Percentiles rank a stretch among this genome's conserved stretches.
Evolutionary conservation across 2,797 vertebrate species (phyloP).

Genomic region (Tauraco hartlaubi): DNA sequence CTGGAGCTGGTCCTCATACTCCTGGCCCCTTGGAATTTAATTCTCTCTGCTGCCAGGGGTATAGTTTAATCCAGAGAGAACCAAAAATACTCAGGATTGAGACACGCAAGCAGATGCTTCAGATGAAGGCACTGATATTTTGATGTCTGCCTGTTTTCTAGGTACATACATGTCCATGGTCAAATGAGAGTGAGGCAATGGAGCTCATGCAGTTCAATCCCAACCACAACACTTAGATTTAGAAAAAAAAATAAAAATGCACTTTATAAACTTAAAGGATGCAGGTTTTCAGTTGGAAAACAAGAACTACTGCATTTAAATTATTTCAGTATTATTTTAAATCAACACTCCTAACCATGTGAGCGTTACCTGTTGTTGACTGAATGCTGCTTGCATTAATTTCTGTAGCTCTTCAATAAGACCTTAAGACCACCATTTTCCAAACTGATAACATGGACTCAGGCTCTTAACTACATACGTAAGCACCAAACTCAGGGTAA

Average conservation of each 20-base stretch:
- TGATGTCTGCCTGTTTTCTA: neutral
- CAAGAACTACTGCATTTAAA: neutral
- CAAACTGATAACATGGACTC: accelerated
- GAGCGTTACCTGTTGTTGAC: neutral
- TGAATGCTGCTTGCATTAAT: neutral
- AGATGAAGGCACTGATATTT: neutral
- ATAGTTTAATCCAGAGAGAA: neutral
- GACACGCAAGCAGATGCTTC: neutral
- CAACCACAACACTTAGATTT: neutral
- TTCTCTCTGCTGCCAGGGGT: neutral
- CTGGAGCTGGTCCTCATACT: neutral
- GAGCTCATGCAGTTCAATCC: neutral
- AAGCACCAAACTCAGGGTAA: neutral
- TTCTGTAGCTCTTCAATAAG: neutral
- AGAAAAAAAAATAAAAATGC: accelerated
- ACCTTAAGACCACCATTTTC: accelerated
- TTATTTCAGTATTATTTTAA: neutral
- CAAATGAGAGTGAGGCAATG: neutral
- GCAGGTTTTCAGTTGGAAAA: neutral
- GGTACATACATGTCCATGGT: accelerated
- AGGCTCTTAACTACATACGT: neutral
- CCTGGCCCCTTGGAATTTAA: neutral
- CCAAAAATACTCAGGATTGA: neutral
- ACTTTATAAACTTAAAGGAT: neutral
- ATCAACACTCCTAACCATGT: neutral